phyloP scores from a whole-genome alignment of 2,888 invertebrate genomes.

The Meganola albula region DNA sequence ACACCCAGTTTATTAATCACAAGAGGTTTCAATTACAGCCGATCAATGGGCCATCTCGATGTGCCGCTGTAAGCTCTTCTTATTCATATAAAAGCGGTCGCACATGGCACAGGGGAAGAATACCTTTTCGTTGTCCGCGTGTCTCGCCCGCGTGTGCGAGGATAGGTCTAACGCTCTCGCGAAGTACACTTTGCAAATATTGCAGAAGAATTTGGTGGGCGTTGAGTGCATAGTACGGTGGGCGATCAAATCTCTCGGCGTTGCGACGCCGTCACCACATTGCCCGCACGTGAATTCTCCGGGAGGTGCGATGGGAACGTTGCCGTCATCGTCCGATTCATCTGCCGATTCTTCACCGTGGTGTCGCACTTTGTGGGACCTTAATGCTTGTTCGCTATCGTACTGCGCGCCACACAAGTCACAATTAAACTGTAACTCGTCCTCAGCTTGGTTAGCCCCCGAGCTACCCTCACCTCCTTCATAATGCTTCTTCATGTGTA shows the following conservation, averaged over 20 bases:
- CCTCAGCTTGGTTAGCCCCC: conserved; percentile 37
- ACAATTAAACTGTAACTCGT: conserved; percentile 69
- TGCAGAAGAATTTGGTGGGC: conserved; percentile 74
- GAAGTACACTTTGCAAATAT: conserved; percentile 77
- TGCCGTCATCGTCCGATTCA: conserved; percentile 59
- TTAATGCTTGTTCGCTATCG: conserved; percentile 74
- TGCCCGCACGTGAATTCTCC: conserved; percentile 75
- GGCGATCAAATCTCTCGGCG: conserved; percentile 72
- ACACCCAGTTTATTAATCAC: conserved; percentile 16
- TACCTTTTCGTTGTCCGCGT: conserved; percentile 71
- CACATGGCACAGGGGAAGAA: conserved; percentile 79
- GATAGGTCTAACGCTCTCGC: conserved; percentile 64
- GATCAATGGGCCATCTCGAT: conserved; percentile 74
- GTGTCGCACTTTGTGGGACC: conserved; percentile 78
- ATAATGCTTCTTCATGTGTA: conserved; percentile 80
- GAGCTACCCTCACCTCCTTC: conserved; percentile 59
- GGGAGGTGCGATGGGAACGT: conserved; percentile 45
- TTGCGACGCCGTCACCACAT: conserved; percentile 76
- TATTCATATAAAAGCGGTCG: conserved; percentile 76
- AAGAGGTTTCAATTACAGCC: conserved; percentile 11
- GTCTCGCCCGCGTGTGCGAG: conserved; percentile 69
- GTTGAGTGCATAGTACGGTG: conserved; percentile 76
- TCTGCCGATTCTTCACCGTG: conserved; percentile 66
- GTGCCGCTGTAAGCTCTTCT: conserved; percentile 74
- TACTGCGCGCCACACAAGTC: conserved; percentile 79